Evolutionary conservation across 2,797 vertebrate species (phyloP), one percentile per base, ranked within the genome.

Genomic region (Botia almorhae): DNA sequence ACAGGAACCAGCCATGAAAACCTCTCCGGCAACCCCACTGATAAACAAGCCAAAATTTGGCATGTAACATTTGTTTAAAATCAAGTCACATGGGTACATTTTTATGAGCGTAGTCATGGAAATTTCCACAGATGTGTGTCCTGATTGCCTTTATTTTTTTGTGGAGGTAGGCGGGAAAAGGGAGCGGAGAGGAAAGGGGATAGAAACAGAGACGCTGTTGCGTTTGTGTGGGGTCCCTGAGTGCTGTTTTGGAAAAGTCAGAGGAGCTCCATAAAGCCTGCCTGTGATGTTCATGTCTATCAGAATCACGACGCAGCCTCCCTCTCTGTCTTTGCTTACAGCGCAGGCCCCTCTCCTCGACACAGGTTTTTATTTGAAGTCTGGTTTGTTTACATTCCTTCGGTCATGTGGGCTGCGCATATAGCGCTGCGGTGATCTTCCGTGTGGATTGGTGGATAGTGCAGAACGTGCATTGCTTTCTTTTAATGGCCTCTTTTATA

Each of bases 321-420:
- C 73, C 73, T 50, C 21, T 61, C 50, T 50, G 17, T 71, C 69
- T 73, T 60, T 60, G 75, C 73, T 87, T 79, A 36, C 56, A 69
- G 58, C 46, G 13, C 48, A 55, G 26, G n/a, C 51, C 73, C 83
- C 74, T 85, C 83, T 76, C 80, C 67, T 72, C 70, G 21, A 84
- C 81, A 83, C 83, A 85, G 84, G 83, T 89, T 87, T 46, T 85
- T 64, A 81, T 85, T 86, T 89, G 86, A 89, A 88, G 83, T 83
- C 83, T 87, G 85, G 90, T 91, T 93, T 93, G 91, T 94, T 93
- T 92, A 90, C 91, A 92, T 94, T 93, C 91, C 89, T 90, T 82
- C 48, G 81, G 70, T 78, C 78, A 86, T 88, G 88, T 84, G 74
- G 83, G 88, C 87, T 84, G 79, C 82, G 68, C 14, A 46, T 83